A percentile compares a stretch with the other conserved stretches of the same genome.
Conservation (phyloP, 2,888 invertebrate genomes). For the Coremacera marginata region DNA sequence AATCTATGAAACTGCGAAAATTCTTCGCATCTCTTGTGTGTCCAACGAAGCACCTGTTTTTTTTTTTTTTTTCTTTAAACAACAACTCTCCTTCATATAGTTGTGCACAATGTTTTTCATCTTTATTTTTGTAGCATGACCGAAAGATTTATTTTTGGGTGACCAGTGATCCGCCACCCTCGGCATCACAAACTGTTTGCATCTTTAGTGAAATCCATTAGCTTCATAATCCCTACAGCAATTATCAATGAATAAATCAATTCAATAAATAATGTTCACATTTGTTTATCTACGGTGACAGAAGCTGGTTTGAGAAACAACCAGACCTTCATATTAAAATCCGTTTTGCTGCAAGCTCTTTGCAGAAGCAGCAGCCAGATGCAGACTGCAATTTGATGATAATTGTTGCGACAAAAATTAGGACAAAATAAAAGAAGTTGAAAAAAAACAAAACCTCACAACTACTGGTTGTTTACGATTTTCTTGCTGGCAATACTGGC, state of each 20-base stretch:
- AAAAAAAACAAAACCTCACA: conserved; percentile 47
- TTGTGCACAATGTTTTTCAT: no score
- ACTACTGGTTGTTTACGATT: conserved; percentile 15
- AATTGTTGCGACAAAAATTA: conserved; percentile 17
- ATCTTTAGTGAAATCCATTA: conserved; percentile 13
- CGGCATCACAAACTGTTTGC: neutral
- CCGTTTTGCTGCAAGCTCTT: conserved; percentile 5
- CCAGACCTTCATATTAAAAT: neutral
- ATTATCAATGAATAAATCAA: conserved; percentile 28
- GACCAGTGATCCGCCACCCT: no score
- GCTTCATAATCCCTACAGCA: conserved; percentile 16
- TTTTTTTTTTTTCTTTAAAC: no score
- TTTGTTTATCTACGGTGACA: conserved; percentile 9
- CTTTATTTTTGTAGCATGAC: no score
- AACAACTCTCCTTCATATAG: no score
- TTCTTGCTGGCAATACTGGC: neutral
- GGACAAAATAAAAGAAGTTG: conserved; percentile 18
- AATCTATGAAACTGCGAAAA: no score
- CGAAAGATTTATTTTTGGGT: no score
- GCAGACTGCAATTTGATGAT: neutral
- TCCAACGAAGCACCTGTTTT: no score
- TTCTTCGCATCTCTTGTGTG: no score
- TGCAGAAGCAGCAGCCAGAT: neutral
- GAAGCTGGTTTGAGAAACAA: neutral
- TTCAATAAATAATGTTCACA: conserved; percentile 15